A percentile compares a stretch with the other conserved stretches of the same genome.
These are phyloP conservation scores for Anser brachyrhynchus DNA, from an alignment of 2,113 vertebrate species.

Conservation along the genomic window DNA sequence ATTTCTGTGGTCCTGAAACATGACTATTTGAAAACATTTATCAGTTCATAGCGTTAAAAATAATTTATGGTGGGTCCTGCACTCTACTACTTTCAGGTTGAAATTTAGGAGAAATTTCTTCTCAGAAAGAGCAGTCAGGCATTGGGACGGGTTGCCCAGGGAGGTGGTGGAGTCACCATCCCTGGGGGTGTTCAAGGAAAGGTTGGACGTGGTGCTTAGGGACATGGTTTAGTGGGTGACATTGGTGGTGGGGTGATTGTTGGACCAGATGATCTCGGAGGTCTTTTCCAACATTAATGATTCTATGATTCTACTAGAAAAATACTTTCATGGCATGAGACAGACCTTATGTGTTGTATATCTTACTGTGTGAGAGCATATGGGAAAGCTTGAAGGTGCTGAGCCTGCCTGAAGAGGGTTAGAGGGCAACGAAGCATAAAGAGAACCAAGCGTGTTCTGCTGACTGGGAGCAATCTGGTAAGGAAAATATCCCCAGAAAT, in stretches of 20 bases:
- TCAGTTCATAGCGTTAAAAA: neutral
- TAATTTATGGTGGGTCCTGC: neutral
- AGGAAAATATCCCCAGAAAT: neutral
- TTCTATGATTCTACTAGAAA: neutral
- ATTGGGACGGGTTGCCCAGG: too few relatives aligned
- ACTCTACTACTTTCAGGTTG: too few relatives aligned
- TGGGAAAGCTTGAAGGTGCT: neutral
- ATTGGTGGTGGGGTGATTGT: too few relatives aligned
- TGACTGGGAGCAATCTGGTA: neutral
- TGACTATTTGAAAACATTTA: neutral
- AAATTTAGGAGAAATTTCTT: too few relatives aligned
- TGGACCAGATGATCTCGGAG: too few relatives aligned
- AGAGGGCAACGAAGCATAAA: neutral
- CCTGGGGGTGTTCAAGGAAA: too few relatives aligned
- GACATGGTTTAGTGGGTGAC: too few relatives aligned
- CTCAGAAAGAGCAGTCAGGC: too few relatives aligned
- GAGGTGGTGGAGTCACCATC: too few relatives aligned
- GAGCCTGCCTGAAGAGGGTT: neutral
- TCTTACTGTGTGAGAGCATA: rapidly evolving
- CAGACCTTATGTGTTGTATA: rapidly evolving
- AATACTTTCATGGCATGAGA: neutral
- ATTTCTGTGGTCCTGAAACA: neutral
- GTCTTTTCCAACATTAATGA: too few relatives aligned
- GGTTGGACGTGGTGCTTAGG: too few relatives aligned
- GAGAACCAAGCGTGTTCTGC: neutral